Evolutionary conservation across 2,797 vertebrate genomes (phyloP), one percentile per base, ranked within the genome.

Genomic region (Oceanodroma leucorhoa): DNA sequence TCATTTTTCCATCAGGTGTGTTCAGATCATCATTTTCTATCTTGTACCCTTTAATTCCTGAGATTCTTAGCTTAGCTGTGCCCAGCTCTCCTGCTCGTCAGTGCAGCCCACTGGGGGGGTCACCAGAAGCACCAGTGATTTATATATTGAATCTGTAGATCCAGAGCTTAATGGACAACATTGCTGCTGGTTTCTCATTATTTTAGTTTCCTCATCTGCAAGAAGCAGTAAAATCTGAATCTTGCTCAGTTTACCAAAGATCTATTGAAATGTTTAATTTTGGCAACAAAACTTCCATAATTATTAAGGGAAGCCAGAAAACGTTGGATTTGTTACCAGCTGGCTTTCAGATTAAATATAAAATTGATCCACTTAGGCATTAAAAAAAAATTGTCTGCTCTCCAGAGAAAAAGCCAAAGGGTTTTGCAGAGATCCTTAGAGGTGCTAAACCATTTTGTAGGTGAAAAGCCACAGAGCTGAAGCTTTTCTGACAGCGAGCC

Each of bases 11-110:
- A 30, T 36, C 43, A 29, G 16, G 14, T 45, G 10, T 36, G 19
- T 55, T 70, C 17, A 67, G 40, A n/a, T 46, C 38, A 64, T 57
- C 2, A 18, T 79, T 58, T 90, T 83, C 43, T 66, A 4, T 34
- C 24, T 58, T 27, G 16, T 51, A 67, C 30, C 38, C n/a, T 76
- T 55, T 72, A 67, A 54, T 34, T 84, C 7, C 9, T 5, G 30
- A 46, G 32, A 22, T 30, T 61, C 77, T 30, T 30, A 7, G 15
- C n/a, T 50, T 16, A 54, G 38, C 13, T 40, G 19, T 86, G 30
- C 46, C 36, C 43, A 26, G 11, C 38, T 60, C 8, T 80, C 41
- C 38, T 55, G 43, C 16, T 60, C 0, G 0, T 34, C 48, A 0
- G 0, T 27, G 27, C 29, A 70, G 32, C 34, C 23, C 62, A 16